Evolutionary conservation across 2,113 vertebrate species (phyloP), one percentile per base, ranked within the genome.

Genomic region (Protobothrops flavoviridis): DNA sequence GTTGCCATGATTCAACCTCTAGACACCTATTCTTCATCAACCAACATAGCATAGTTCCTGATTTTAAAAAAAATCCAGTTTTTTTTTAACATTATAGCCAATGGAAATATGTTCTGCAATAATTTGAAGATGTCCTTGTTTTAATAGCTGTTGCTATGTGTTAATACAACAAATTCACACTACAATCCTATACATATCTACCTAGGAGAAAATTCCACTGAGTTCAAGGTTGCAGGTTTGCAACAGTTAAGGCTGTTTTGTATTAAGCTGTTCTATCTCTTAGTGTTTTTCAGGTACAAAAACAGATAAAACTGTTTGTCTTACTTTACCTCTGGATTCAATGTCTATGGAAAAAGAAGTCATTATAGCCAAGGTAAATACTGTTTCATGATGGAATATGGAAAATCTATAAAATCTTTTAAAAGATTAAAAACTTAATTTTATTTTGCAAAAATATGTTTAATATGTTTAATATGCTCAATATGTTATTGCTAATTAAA

Each of bases 241-340:
- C 3, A 81, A 39, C n/a, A 33, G 5, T 74, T 33, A 20, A 81
- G 33, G 17, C 2, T 43, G 17, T 81, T 81, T 17, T 43, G 74
- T 81, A 21, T 81, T 39, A 21, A 81, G 39, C 33, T 43, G 43
- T 86, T 53, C 45, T 93, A 87, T 93, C 7, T 94, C 93, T 96
- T 96, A 97, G 97, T 3, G 1, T 90, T 33, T 89, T 45, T 91
- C 94, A 92, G 6, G 3, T 10, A 85, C 94, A 26, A 87, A 88
- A 55, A 94, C 93, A 91, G 89, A 50, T 5, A 39, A 29, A 11
- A 92, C 26, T 43, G 43, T 88, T 50, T 94, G 94, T 50, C 48
- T 98, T 85, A 55, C 64, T 61, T 92, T 98, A 93, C 96, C 98
- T 85, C 93, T 98, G 95, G 95, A 91, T 93, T 94, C 96, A 2